Conservation (phyloP, 2,113 vertebrate species). For the Antechinus flavipes region DNA sequence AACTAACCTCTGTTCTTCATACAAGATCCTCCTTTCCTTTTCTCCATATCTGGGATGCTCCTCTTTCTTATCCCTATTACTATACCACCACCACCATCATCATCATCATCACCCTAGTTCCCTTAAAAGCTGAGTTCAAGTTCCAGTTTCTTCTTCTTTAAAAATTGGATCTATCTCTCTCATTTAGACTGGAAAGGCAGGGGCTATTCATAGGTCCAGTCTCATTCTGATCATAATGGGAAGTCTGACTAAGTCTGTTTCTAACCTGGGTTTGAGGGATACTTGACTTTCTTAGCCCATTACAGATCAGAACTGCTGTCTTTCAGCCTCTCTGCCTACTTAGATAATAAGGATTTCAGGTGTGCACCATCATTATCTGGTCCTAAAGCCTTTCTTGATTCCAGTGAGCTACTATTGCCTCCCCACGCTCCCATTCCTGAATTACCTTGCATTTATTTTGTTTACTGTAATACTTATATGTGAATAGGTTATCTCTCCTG, state of each 20-base stretch:
- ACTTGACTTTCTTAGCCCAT: not conserved
- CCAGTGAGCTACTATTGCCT: not conserved
- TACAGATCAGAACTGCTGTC: not conserved
- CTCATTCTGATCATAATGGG: not conserved
- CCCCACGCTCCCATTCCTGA: not conserved
- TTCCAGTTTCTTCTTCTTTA: not conserved
- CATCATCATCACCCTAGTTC: not conserved
- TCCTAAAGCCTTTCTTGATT: not conserved
- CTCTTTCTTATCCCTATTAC: too few relatives aligned
- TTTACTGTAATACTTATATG: not conserved
- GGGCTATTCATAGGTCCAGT: not conserved
- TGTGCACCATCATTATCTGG: not conserved
- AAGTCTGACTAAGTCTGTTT: not conserved
- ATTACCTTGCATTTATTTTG: not conserved
- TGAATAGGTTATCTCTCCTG: not conserved
- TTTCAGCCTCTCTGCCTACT: not conserved
- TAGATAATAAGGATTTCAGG: not conserved
- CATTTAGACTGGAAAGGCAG: not conserved
- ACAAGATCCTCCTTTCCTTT: too few relatives aligned
- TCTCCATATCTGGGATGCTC: too few relatives aligned
- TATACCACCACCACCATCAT: not conserved
- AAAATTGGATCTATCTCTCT: not conserved
- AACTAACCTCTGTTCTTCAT: too few relatives aligned
- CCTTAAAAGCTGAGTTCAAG: not conserved
- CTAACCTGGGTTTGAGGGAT: not conserved